Percentiles rank a stretch among this genome's conserved stretches.
phyloP scores from a whole-genome alignment of 2,888 invertebrate species.

The Hedya salicella region DNA sequence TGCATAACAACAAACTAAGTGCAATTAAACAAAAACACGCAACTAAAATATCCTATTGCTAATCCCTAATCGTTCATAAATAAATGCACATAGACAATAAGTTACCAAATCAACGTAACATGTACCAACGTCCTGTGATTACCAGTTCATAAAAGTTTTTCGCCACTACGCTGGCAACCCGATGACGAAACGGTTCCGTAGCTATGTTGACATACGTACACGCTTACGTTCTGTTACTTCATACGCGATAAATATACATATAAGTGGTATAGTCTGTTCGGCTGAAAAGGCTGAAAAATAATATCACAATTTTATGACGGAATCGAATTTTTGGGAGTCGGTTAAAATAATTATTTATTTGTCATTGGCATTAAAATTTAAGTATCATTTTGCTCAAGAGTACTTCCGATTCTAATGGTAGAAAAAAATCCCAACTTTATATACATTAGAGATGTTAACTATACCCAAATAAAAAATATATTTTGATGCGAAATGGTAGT shows the following conservation, averaged over 20 bases:
- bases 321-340: too few relatives aligned
- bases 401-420: too few relatives aligned
- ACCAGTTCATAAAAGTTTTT: slow-evolving; percentile 46
- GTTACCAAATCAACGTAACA: slow-evolving; percentile 37
- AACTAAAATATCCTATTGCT: slow-evolving; percentile 9
- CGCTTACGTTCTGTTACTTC: slow-evolving; percentile 63
- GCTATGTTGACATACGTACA: slow-evolving; percentile 73
- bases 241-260: slow-evolving; percentile 75
- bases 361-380: too few relatives aligned
- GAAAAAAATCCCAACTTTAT: too few relatives aligned
- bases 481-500: too few relatives aligned
- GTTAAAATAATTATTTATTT: too few relatives aligned
- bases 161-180: slow-evolving; percentile 61
- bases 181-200: slow-evolving; percentile 74
- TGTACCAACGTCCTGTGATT: slow-evolving; percentile 44
- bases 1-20: not conserved
- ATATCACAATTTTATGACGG: not conserved
- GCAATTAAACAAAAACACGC: not conserved
- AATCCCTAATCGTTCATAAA: slow-evolving; percentile 18
- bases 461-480: too few relatives aligned
- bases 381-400: too few relatives aligned
- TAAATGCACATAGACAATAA: slow-evolving; percentile 39
- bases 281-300: slow-evolving; percentile 45
- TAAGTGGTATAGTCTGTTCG: slow-evolving; percentile 62
- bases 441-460: too few relatives aligned